phyloP scores from a whole-genome alignment of 2,797 vertebrate species.

The Acridotheres tristis region DNA sequence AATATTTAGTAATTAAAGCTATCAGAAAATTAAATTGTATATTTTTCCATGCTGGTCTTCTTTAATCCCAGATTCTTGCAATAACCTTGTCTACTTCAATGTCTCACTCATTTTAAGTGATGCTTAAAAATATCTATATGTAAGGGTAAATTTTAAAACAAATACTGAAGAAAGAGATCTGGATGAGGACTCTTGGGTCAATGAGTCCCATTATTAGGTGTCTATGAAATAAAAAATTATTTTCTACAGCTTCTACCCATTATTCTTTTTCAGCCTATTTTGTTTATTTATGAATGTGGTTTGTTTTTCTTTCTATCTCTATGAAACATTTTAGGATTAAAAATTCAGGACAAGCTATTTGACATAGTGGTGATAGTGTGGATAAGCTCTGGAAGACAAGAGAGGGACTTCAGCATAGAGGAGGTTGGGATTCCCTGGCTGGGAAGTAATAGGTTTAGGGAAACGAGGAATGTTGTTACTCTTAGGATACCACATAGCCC shows the following conservation, averaged over 20 bases:
- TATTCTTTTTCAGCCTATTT: not conserved
- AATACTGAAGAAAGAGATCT: not conserved
- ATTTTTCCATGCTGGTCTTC: not conserved
- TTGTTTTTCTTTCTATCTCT: not conserved
- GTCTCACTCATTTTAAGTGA: not conserved
- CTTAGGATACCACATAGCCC: fast-evolving
- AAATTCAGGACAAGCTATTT: not conserved
- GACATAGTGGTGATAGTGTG: not conserved
- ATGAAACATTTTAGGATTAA: not conserved
- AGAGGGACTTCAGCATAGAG: not conserved
- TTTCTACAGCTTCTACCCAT: not conserved
- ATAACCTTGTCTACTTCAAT: not conserved
- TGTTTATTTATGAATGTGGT: not conserved
- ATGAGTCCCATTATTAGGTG: not conserved
- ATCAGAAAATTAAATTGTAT: not conserved
- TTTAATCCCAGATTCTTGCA: not conserved
- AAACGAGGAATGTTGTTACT: not conserved
- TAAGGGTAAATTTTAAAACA: not conserved
- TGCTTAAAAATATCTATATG: not conserved
- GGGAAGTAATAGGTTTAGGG: not conserved
- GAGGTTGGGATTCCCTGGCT: not conserved
- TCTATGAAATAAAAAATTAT: not conserved
- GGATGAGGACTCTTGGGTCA: not conserved
- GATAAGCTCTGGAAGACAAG: not conserved
- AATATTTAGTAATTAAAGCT: not conserved